These are phyloP conservation scores for Hyles lineata DNA, from an alignment of 2,888 invertebrate species.

Conservation along the genomic window DNA sequence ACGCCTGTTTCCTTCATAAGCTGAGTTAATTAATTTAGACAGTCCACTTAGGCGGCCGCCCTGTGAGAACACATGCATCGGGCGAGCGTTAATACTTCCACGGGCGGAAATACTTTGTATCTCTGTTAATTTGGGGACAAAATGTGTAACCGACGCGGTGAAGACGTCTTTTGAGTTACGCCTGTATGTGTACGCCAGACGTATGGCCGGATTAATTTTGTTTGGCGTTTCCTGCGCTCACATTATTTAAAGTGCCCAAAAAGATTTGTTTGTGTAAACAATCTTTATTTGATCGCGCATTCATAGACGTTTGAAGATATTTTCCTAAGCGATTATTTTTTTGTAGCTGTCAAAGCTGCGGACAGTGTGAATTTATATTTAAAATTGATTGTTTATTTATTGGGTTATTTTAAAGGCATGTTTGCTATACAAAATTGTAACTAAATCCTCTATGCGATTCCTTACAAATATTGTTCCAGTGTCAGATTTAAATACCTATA, in stretches of 20 bases:
- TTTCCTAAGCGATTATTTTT: neutral
- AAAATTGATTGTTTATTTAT: no score
- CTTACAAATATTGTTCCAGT: no score
- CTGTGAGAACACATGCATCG: constrained; percentile 65
- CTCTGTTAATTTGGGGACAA: constrained; percentile 66
- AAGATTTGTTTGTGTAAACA: constrained; percentile 31
- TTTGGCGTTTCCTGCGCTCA: constrained; percentile 59
- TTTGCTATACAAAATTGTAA: no score
- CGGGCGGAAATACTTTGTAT: constrained; percentile 71
- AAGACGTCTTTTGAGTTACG: constrained; percentile 16
- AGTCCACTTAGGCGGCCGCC: constrained; percentile 71
- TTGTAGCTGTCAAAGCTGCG: neutral
- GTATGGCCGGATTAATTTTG: constrained; percentile 60
- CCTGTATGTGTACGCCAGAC: constrained; percentile 34
- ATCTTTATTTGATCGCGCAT: constrained; percentile 33
- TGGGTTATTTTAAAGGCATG: no score
- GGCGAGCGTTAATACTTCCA: constrained; percentile 63
- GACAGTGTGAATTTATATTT: neutral
- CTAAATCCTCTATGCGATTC: no score
- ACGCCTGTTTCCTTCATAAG: constrained; percentile 56
- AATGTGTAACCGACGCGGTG: constrained; percentile 43
- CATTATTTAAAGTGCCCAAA: constrained; percentile 34
- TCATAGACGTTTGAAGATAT: neutral
- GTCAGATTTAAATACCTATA: neutral
- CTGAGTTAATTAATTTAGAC: constrained; percentile 80